These are phyloP conservation scores for Philotrypesis tridentata DNA, from an alignment of 1,140 invertebrate species.

Conservation along the genomic window DNA sequence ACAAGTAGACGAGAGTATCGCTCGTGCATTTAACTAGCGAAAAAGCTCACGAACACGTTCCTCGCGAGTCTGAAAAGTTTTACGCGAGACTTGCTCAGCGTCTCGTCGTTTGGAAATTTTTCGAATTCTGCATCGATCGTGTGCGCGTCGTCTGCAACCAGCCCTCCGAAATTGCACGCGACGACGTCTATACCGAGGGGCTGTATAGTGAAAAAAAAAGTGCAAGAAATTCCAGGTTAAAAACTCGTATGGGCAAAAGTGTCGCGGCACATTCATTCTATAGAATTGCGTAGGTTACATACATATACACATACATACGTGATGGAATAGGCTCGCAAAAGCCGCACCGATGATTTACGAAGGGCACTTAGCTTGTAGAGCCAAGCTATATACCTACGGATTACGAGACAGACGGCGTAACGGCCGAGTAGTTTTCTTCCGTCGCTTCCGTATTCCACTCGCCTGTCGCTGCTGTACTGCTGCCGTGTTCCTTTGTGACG, in stretches of 20 bases:
- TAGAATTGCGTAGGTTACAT: too few relatives aligned
- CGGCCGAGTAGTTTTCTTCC: background rate
- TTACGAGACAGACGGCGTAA: conserved; percentile 30
- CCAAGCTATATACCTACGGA: conserved; percentile 18
- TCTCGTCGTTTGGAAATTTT: conserved; percentile 4
- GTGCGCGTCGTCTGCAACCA: background rate
- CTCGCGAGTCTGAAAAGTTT: background rate
- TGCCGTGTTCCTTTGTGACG: background rate
- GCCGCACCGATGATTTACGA: conserved; percentile 50
- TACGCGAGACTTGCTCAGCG: background rate
- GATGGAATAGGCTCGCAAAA: conserved; percentile 21
- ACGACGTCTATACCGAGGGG: background rate
- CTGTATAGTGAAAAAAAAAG: background rate
- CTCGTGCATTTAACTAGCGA: background rate
- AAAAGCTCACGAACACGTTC: background rate
- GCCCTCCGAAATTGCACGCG: too few relatives aligned
- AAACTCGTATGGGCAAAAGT: too few relatives aligned
- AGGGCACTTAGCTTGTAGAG: conserved; percentile 45
- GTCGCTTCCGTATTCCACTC: background rate
- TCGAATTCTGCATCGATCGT: conserved; percentile 12
- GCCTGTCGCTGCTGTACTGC: background rate
- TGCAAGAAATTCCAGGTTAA: background rate
- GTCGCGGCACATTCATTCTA: too few relatives aligned
- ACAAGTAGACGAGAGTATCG: too few relatives aligned
- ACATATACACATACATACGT: background rate